Conservation (phyloP, 2,113 vertebrate genomes). For the Probosciger aterrimus region DNA sequence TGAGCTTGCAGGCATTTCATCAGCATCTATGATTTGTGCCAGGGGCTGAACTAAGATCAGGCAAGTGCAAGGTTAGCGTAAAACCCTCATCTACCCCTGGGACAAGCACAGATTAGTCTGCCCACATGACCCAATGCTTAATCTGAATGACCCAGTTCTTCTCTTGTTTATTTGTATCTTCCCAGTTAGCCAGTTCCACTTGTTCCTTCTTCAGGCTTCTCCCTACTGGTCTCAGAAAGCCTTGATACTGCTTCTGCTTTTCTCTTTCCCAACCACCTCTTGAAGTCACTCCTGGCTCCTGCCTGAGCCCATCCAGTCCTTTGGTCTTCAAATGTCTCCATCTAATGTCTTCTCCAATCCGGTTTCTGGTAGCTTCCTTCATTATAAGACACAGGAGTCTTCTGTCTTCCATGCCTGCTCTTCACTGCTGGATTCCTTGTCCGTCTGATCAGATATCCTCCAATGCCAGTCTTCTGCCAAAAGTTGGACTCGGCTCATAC, state of each 20-base stretch:
- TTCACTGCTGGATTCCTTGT: background rate
- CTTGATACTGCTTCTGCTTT: background rate
- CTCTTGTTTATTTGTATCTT: conserved; percentile 41
- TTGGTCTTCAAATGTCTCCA: background rate
- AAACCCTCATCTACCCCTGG: background rate
- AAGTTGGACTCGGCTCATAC: background rate
- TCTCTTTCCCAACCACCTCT: background rate
- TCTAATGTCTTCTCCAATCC: background rate
- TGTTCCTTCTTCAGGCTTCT: background rate
- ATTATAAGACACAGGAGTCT: background rate
- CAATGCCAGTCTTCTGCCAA: background rate
- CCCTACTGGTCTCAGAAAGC: background rate
- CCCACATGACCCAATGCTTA: background rate
- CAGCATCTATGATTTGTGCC: background rate
- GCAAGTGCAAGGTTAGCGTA: background rate
- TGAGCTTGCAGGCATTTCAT: conserved; percentile 29
- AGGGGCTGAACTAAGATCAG: conserved; percentile 12
- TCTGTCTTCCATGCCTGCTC: background rate
- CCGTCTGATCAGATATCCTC: background rate
- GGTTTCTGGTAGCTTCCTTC: background rate
- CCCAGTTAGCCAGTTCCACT: background rate
- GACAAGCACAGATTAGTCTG: conserved; percentile 20
- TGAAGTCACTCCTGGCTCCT: background rate
- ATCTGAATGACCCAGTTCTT: conserved; percentile 27
- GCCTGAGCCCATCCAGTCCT: background rate